Evolutionary conservation across 2,888 invertebrate genomes (phyloP), one percentile per base, ranked within the genome.

Genomic region (Baronia brevicornis): DNA sequence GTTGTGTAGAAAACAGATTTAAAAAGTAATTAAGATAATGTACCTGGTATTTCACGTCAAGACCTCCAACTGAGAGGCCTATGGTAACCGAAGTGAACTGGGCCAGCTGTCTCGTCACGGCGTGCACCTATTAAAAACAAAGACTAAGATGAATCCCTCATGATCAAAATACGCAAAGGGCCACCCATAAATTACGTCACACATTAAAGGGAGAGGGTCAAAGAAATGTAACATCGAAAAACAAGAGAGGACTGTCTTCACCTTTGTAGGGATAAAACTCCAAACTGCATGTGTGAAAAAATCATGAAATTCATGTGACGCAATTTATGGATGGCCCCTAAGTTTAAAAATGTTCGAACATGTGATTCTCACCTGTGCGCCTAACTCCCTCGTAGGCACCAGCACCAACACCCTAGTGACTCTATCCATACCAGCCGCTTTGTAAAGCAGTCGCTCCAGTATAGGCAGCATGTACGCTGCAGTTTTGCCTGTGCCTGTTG

Each of bases 391-490:
- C 0, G 99, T 99, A 0, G 99, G 99, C 12, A 98, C 96, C 9
- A 99, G 73, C 3, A 99, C 94, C 4, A 99, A 78, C 0, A 99
- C 98, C 88, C 88, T 22, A 88, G 88, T 60, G 84, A 86, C 51
- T 72, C 90, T 46, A 41, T 74, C 74, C 14, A 90, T 88, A 17
- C 89, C 85, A 0, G 95, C 87, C 0, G 97, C 93, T 48, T 94
- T 90, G 69, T 94, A 98, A 5, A 98, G 72, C 39, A 99, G 86
- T 41, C 98, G 87, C 78, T 99, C 99, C 30, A 99, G 64, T 1
- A 97, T 96, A 0, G 99, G 99, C 48, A 99, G 78, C 95, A 99
- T 98, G 71, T 98, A 99, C 0, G 99, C 98, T 0, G 97, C 97
- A 0, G 99, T 99, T 87, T 99, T 99, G 31, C 98, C 98, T 4